Percentiles rank a stretch among this genome's conserved stretches.
Evolutionary conservation across 30 jellyfish, hydroid and myxozoan species (phyloP).

Genomic region (Sanderia malayensis): DNA sequence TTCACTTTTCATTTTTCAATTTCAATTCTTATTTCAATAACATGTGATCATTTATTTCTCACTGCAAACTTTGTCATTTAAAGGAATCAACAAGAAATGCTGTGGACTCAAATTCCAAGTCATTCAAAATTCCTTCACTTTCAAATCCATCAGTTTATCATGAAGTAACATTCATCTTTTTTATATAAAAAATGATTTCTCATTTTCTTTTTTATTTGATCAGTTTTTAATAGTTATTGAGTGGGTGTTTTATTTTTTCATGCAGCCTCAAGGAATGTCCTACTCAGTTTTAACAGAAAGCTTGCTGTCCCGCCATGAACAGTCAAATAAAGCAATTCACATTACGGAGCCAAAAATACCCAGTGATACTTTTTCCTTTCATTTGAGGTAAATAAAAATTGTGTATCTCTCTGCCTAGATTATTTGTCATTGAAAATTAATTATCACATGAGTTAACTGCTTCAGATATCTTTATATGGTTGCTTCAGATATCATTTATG

Average conservation of each 20-base stretch:
- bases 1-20: neutral
- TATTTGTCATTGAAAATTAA: neutral
- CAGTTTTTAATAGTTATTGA: no score
- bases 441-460: neutral
- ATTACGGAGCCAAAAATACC: slow-evolving; percentile 32
- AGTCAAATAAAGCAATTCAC: slow-evolving; percentile 67
- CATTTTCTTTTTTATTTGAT: no score
- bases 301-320: slow-evolving; percentile 79
- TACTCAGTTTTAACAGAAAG: slow-evolving; percentile 74
- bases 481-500: no score
- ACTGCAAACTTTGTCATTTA: neutral
- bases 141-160: slow-evolving; percentile 71
- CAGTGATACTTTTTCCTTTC: neutral
- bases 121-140: slow-evolving; percentile 67
- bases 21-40: no score
- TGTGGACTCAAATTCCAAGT: slow-evolving; percentile 61
- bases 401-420: neutral
- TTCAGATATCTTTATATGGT: no score
- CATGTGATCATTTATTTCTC: neutral
- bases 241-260: neutral
- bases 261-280: slow-evolving; percentile 34
- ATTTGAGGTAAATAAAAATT: neutral
- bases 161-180: slow-evolving; percentile 69
- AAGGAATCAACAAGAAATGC: slow-evolving; percentile 43
- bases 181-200: no score